These are phyloP conservation scores for Cantharis flavilabris DNA, from an alignment of 2,888 invertebrate genomes.

Conservation along the genomic window DNA sequence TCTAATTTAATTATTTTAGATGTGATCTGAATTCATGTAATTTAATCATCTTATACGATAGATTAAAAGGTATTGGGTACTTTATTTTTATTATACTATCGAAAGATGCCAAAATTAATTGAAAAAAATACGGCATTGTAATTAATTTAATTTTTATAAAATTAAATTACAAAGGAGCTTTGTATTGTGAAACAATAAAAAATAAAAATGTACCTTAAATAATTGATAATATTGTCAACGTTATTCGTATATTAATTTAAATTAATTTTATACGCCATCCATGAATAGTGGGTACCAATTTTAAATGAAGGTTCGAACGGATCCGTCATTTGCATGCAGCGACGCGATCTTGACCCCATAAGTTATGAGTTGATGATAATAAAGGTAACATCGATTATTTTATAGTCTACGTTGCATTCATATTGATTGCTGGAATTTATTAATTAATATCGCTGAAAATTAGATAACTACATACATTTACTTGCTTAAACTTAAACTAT, in stretches of 20 bases:
- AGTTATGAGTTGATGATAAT: conserved; percentile 11
- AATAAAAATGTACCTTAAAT: not conserved
- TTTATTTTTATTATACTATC: not conserved
- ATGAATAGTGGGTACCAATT: conserved; percentile 4
- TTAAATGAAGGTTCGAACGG: conserved; percentile 10
- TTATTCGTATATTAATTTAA: conserved; percentile 14
- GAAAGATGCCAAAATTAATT: not conserved
- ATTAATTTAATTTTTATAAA: not conserved
- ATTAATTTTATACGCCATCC: conserved; percentile 12
- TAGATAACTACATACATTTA: not conserved
- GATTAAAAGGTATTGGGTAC: not conserved
- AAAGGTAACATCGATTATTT: conserved; percentile 7
- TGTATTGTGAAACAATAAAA: not conserved
- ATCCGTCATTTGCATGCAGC: conserved; percentile 15
- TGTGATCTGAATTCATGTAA: not conserved
- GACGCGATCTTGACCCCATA: conserved; percentile 7
- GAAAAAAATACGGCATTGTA: not conserved
- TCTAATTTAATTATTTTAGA: not conserved
- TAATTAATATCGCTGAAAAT: not conserved
- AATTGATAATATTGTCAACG: not conserved
- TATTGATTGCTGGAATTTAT: not conserved
- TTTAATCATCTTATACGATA: not conserved
- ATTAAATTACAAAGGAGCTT: not conserved
- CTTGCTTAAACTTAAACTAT: not conserved
- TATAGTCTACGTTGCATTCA: not conserved